Evolutionary conservation across 2,888 invertebrate genomes (phyloP).

Genomic region (Nesidiocoris tenuis): DNA sequence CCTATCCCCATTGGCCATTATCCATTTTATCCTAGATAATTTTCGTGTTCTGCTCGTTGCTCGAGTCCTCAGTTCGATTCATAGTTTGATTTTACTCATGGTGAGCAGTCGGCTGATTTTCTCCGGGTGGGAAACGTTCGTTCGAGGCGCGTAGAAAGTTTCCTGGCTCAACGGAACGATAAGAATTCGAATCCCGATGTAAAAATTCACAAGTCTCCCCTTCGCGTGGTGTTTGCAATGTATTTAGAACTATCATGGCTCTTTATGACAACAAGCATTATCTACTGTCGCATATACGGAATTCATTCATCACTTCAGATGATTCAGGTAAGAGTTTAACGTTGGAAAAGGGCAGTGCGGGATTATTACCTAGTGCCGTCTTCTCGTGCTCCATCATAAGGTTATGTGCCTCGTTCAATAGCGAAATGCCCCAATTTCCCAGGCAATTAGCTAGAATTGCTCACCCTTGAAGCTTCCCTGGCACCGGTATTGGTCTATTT

Average conservation of each 20-base stretch:
- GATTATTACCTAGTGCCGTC: neutral
- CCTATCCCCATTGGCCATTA: neutral
- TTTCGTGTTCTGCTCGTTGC: constrained; percentile 8
- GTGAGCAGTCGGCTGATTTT: neutral
- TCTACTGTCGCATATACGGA: constrained; percentile 87
- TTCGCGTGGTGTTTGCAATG: constrained; percentile 48
- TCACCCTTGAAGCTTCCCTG: no score
- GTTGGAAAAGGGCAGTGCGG: neutral
- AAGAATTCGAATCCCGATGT: neutral
- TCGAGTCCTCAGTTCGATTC: neutral
- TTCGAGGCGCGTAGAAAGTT: no score
- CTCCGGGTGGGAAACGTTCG: neutral
- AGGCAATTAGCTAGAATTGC: no score
- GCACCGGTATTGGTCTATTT: no score
- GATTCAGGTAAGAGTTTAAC: constrained; percentile 71
- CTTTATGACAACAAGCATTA: constrained; percentile 92
- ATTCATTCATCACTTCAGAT: constrained; percentile 93
- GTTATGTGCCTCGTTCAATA: neutral
- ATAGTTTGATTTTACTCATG: neutral
- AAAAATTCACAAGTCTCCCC: neutral
- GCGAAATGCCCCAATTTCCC: no score
- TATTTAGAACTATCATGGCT: constrained; percentile 69
- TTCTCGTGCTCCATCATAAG: neutral
- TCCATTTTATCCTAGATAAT: constrained; percentile 22
- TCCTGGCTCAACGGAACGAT: neutral